phyloP scores from a whole-genome alignment of 2,113 vertebrate genomes.

The Chaenogobius annularis region DNA sequence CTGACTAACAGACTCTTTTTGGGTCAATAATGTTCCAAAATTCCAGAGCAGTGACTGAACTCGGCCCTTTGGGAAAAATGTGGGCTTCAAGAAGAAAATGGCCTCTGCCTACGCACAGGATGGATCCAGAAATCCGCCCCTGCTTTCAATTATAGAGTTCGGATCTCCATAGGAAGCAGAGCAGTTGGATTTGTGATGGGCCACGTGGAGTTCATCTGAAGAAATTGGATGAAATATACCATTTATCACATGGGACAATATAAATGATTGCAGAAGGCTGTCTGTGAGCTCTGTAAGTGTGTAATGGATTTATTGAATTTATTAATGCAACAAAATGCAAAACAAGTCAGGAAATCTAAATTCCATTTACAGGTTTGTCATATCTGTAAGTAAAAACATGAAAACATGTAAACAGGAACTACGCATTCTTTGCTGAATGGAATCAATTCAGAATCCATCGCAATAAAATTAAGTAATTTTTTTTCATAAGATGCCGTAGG shows the following conservation, averaged over 20 bases:
- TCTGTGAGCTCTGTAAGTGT: neutral
- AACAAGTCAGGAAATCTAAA: neutral
- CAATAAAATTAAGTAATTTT: neutral
- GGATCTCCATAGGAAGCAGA: conserved; percentile 18
- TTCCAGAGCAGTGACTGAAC: conserved; percentile 66
- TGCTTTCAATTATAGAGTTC: conserved; percentile 31
- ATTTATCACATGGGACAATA: conserved; percentile 24
- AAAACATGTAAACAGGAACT: neutral
- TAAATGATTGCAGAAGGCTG: conserved; percentile 9
- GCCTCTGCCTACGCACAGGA: conserved; percentile 30
- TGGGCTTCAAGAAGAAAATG: conserved; percentile 50
- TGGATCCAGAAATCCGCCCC: conserved; percentile 25
- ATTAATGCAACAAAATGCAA: conserved; percentile 4
- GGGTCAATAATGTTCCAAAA: conserved; percentile 55
- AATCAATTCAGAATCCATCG: neutral
- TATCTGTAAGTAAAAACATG: neutral
- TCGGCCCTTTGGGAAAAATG: conserved; percentile 48
- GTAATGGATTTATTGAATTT: neutral
- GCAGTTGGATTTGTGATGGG: conserved; percentile 21
- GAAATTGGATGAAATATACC: neutral
- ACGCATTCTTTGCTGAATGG: neutral
- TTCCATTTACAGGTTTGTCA: neutral
- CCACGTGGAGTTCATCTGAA: conserved; percentile 15
- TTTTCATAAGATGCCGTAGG: no score
- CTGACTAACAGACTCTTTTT: conserved; percentile 62